A percentile compares a stretch with the other conserved stretches of the same genome.
These are phyloP conservation scores for Hapalemur alaotrensis DNA, from an alignment of 2,797 vertebrate species.

Conservation along the genomic window DNA sequence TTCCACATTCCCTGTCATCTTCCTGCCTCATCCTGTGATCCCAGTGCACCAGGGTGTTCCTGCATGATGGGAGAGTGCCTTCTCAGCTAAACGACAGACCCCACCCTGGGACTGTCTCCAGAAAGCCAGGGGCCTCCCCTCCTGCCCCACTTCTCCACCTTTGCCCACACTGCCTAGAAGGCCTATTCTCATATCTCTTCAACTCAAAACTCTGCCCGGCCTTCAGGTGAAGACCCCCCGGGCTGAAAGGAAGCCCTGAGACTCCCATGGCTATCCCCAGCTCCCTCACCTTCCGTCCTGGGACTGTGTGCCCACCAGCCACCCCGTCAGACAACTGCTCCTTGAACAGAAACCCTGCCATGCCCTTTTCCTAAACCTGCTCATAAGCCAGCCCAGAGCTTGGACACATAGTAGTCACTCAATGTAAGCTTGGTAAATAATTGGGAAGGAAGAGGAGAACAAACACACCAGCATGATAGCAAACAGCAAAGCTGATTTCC, in stretches of 20 bases:
- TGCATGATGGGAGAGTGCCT: background rate
- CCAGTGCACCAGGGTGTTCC: background rate
- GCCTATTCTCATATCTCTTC: conserved; percentile 32
- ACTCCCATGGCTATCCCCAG: fast-evolving
- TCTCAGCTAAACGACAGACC: background rate
- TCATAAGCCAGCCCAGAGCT: background rate
- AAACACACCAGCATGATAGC: background rate
- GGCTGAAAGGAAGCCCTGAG: background rate
- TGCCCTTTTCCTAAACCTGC: background rate
- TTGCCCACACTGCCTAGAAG: background rate
- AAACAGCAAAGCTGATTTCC: background rate
- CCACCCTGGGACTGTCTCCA: background rate
- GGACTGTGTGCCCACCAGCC: background rate
- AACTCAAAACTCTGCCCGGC: background rate
- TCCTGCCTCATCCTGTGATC: background rate
- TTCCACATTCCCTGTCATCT: background rate
- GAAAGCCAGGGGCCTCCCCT: background rate
- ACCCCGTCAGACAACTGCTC: background rate
- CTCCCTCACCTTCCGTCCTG: fast-evolving
- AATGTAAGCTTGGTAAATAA: background rate
- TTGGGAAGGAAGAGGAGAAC: background rate
- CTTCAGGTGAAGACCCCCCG: background rate
- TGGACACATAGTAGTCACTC: background rate
- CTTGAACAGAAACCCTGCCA: background rate
- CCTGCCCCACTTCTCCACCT: background rate